phyloP scores from a whole-genome alignment of 2,113 vertebrate species.

The Nycticorax nycticorax region DNA sequence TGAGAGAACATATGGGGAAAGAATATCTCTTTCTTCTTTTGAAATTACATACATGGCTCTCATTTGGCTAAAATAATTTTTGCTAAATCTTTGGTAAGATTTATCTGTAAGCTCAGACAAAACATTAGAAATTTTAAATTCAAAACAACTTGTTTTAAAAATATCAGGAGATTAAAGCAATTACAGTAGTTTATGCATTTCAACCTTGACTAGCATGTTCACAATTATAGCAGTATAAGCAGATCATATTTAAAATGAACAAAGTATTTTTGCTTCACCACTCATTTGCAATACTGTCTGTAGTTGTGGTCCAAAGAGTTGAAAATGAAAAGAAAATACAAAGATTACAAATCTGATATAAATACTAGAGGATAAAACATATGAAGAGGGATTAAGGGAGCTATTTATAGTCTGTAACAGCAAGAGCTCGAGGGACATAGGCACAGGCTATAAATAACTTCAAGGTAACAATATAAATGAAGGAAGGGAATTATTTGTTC shows the following conservation, averaged over 20 bases:
- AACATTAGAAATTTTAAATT: not conserved
- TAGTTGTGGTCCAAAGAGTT: not conserved
- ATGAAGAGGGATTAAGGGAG: slow-evolving; percentile 60
- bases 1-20: not conserved
- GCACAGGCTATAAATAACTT: slow-evolving; percentile 69
- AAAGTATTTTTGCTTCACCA: not conserved
- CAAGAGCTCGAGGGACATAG: slow-evolving; percentile 30
- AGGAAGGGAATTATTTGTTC: slow-evolving; percentile 68
- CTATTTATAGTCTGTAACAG: slow-evolving; percentile 64
- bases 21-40: slow-evolving; percentile 14
- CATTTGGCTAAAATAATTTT: not conserved
- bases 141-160: not conserved
- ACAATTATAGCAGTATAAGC: not conserved
- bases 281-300: not conserved
- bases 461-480: slow-evolving; percentile 70
- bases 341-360: slow-evolving; percentile 33
- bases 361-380: slow-evolving; percentile 56
- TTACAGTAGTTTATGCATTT: not conserved
- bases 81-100: not conserved
- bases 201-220: not conserved
- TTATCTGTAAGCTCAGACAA: not conserved
- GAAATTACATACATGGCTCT: not conserved
- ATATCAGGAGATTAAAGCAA: not conserved
- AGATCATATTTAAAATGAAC: not conserved
- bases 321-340: slow-evolving; percentile 35